Evolutionary conservation across 2,113 vertebrate species (phyloP), one percentile per base, ranked within the genome.

Genomic region (Oncorhynchus tshawytscha): DNA sequence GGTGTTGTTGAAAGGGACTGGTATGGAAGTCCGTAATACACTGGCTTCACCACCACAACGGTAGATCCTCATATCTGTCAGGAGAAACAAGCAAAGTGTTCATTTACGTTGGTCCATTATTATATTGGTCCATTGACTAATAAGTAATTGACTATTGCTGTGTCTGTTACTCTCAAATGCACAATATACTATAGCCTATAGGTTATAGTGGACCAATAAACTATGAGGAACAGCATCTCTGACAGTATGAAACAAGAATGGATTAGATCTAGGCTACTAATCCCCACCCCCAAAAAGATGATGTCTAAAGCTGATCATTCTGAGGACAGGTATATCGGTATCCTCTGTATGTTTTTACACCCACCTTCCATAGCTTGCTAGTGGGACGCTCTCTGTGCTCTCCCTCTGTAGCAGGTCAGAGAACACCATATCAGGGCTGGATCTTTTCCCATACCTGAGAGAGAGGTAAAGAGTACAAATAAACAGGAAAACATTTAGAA

Each of bases 361-460:
- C 59, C 81, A 92, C 88, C 84, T 81, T 70, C 78, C 45, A 65
- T 81, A 89, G 78, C 75, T 82, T 64, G 78, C 82, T 71, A 81
- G 95, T 92, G 91, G 95, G 90, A 93, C 92, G 92, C 74, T 96
- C 93, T 88, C 93, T 87, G 75, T 93, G 93, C 91, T 97, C 93
- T 93, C 95, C 83, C 90, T 94, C 94, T 95, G 84, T 85, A 97
- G 89, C 77, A 97, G 83, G 82, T 98, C 96, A 86, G 96, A 95
- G 87, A 96, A 94, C 86, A 97, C 78, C 54, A 94, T 91, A 78
- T 97, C 96, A n/a, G 95, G 94, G 72, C 85, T 94, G 66, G 96
- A 96, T 89, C 97, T 93, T 87, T 98, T 99, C 31, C 97, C 97
- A 73, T 98, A 98, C 86, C 97, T 99, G 73, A 20, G 29, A 51